phyloP scores from a whole-genome alignment of 2,113 vertebrate genomes.

The Halichoeres trimaculatus region DNA sequence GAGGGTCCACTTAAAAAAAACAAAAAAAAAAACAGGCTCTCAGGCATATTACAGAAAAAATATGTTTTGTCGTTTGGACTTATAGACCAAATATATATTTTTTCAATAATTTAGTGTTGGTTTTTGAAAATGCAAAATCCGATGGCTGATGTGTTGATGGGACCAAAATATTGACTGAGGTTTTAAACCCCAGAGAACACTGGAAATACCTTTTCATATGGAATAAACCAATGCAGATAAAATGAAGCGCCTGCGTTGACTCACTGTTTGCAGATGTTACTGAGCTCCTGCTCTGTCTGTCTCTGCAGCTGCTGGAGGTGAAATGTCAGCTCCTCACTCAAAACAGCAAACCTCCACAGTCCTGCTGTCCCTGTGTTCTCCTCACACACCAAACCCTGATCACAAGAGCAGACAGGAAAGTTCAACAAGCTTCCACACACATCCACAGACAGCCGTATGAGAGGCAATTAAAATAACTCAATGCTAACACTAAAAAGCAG shows the following conservation, averaged over 20 bases:
- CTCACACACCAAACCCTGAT: constrained; percentile 39
- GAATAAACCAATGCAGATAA: no score
- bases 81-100: no score
- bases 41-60: neutral
- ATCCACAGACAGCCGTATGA: neutral
- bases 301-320: constrained; percentile 74
- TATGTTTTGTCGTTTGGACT: no score
- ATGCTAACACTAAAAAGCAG: no score
- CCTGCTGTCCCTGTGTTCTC: constrained; percentile 24
- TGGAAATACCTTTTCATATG: neutral
- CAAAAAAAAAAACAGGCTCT: neutral
- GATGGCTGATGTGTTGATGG: no score
- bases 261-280: constrained; percentile 66
- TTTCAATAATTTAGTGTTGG: no score
- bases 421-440: neutral
- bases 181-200: neutral
- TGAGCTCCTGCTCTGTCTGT: constrained; percentile 76
- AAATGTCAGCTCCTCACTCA: constrained; percentile 69
- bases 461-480: neutral
- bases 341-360: constrained; percentile 57
- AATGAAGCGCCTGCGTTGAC: neutral
- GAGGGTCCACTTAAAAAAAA: neutral
- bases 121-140: no score
- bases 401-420: neutral
- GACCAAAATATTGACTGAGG: no score